A percentile compares a stretch with the other conserved stretches of the same genome.
phyloP scores from a whole-genome alignment of 2,888 invertebrate species.

The Cheilosia vulpina region DNA sequence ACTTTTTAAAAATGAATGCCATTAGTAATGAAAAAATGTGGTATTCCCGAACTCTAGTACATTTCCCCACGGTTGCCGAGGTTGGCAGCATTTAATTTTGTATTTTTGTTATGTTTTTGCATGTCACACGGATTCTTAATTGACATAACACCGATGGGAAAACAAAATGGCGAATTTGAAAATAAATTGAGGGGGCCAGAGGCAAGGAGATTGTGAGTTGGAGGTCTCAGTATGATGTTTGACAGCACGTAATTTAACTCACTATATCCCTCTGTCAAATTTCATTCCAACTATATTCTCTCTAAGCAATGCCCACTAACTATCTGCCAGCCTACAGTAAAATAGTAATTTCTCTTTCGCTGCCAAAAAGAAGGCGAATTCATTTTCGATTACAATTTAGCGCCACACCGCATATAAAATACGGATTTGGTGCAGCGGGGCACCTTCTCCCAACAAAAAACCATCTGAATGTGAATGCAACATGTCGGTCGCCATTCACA shows the following conservation, averaged over 20 bases:
- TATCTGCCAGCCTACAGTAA: slow-evolving; percentile 12
- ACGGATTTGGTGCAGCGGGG: slow-evolving; percentile 59
- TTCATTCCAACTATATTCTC: not conserved
- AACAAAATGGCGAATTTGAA: too few species aligned
- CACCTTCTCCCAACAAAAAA: slow-evolving; percentile 39
- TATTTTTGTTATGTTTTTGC: too few species aligned
- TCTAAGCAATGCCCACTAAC: not conserved
- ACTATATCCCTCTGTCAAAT: not conserved
- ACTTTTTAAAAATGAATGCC: too few species aligned
- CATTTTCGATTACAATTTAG: slow-evolving; percentile 9
- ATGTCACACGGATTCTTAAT: too few species aligned
- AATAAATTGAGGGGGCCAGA: too few species aligned
- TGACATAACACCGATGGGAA: too few species aligned
- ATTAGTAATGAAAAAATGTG: too few species aligned
- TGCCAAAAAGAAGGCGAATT: slow-evolving; percentile 15
- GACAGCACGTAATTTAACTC: not conserved
- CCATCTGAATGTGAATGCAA: slow-evolving; percentile 46
- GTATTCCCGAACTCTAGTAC: too few species aligned
- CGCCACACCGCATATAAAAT: slow-evolving; percentile 36
- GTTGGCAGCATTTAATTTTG: too few species aligned
- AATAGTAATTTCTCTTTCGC: slow-evolving; percentile 14
- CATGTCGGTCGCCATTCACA: slow-evolving; percentile 42
- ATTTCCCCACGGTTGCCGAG: too few species aligned
- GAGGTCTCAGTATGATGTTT: too few species aligned
- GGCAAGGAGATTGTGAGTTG: too few species aligned